Evolutionary conservation across 2,888 invertebrate genomes (phyloP).

Genomic region (Drosophila mercatorum): DNA sequence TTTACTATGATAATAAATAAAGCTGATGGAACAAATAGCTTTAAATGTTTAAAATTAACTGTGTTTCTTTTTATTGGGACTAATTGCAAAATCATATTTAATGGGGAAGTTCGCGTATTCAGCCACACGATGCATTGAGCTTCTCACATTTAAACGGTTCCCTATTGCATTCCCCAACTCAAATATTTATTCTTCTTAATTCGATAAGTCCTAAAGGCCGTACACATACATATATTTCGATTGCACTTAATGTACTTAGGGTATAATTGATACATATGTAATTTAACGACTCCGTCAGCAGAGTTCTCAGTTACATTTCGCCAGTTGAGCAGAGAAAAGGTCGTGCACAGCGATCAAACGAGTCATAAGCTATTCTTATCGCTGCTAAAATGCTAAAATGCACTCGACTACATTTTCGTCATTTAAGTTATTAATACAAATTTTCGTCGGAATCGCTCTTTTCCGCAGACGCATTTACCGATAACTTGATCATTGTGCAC

Average conservation of each 20-base stretch:
- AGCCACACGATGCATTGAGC: background rate
- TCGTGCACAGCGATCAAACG: background rate
- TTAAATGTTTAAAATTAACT: conserved; percentile 64
- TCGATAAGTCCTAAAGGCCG: background rate
- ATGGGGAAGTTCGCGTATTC: background rate
- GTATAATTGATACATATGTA: background rate
- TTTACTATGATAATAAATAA: conserved; percentile 30
- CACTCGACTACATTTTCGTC: background rate
- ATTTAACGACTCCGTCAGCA: background rate
- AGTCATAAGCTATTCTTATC: background rate
- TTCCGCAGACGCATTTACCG: background rate
- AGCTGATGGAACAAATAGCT: conserved; percentile 68
- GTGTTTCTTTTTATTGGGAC: conserved; percentile 1
- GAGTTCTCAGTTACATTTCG: background rate
- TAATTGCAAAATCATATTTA: background rate
- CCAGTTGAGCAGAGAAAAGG: conserved; percentile 2
- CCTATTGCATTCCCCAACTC: too few species aligned
- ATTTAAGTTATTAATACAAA: background rate
- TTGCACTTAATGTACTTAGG: background rate
- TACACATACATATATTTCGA: background rate
- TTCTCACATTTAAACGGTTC: too few species aligned
- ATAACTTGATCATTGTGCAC: too few species aligned
- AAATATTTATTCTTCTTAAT: background rate
- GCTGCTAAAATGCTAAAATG: background rate
- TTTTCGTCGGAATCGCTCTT: background rate